Percentiles rank a stretch among this genome's conserved stretches.
Conservation (phyloP, 2,888 invertebrate species). For the Ormyrus rosae region DNA sequence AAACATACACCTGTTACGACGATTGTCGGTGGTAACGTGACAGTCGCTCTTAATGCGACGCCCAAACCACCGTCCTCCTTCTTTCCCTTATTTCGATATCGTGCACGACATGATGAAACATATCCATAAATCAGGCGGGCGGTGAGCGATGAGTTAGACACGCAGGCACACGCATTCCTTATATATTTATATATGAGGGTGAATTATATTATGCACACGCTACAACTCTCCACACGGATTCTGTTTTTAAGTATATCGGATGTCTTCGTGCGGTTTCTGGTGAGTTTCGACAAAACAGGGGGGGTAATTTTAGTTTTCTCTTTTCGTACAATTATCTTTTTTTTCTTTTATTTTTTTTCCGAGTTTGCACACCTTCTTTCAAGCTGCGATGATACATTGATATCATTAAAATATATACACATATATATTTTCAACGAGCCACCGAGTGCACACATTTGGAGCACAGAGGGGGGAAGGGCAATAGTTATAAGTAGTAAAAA, state of each 20-base stretch:
- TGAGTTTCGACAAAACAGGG: background rate
- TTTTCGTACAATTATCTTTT: background rate
- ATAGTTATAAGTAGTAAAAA: constrained; percentile 21
- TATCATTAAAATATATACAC: background rate
- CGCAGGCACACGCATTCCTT: background rate
- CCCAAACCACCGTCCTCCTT: constrained; percentile 21
- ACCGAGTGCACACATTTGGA: constrained; percentile 66
- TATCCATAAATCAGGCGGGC: constrained; percentile 40
- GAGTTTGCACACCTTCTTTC: constrained; percentile 40
- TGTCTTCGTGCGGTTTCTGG: background rate
- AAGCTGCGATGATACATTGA: constrained; percentile 1
- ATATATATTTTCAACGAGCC: constrained; percentile 59
- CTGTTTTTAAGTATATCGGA: constrained; percentile 29
- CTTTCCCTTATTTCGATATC: background rate
- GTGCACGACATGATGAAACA: constrained; percentile 30
- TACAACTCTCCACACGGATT: background rate
- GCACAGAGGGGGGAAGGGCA: constrained; percentile 16
- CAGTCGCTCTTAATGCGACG: constrained; percentile 33
- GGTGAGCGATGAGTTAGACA: constrained; percentile 47
- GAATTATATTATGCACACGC: background rate
- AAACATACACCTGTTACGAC: constrained; percentile 49
- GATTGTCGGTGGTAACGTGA: constrained; percentile 17
- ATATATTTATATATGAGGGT: constrained; percentile 6
- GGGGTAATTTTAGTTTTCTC: constrained; percentile 34
- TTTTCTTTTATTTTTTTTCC: constrained; percentile 1